These are phyloP conservation scores for Marmota flaviventris DNA, from an alignment of 2,113 vertebrate genomes.

Conservation along the genomic window DNA sequence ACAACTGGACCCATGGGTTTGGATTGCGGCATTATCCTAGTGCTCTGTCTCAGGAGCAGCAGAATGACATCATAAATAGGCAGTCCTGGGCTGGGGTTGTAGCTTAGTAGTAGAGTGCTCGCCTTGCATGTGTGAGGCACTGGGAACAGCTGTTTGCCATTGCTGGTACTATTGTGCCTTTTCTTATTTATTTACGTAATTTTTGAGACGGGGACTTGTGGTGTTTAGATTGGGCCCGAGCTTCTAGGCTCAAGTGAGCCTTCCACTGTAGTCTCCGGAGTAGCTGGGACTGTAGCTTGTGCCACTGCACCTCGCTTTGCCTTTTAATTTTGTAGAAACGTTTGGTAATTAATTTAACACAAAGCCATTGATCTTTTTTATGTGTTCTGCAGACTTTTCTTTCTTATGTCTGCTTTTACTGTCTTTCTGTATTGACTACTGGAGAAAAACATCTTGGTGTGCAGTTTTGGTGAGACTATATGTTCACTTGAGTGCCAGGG, in stretches of 20 bases:
- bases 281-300: neutral
- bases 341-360: neutral
- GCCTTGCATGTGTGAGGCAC: too few relatives aligned
- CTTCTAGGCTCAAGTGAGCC: neutral
- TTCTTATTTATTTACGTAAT: neutral
- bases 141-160: neutral
- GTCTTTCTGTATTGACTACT: neutral
- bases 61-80: neutral
- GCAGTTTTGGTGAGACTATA: neutral
- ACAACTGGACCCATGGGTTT: neutral
- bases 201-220: neutral
- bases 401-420: conserved; percentile 39
- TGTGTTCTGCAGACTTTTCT: neutral
- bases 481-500: neutral
- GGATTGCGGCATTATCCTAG: neutral
- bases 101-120: too few relatives aligned
- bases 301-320: neutral
- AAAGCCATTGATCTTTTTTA: neutral
- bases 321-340: conserved; percentile 32
- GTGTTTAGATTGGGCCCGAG: neutral
- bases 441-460: neutral
- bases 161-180: neutral
- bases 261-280: neutral
- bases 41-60: neutral
- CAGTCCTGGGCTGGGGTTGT: neutral